These are phyloP conservation scores for Phalacrocorax pelagicus DNA, from an alignment of 2,113 vertebrate genomes.

Conservation along the genomic window DNA sequence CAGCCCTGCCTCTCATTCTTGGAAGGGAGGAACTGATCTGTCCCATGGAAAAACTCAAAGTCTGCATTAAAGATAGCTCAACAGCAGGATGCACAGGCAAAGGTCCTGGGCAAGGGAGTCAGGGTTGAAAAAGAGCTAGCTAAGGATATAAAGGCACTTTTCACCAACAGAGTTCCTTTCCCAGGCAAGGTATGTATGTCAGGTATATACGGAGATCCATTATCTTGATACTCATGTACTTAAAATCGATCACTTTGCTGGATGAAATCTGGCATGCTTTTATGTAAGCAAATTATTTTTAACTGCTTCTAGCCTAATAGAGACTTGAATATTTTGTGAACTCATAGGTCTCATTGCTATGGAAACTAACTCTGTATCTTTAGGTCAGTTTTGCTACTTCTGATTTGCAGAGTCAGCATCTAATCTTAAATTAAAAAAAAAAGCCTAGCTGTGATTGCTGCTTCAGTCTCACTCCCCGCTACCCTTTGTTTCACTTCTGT, in stretches of 20 bases:
- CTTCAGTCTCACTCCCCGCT: background rate
- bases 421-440: background rate
- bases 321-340: constrained; percentile 22
- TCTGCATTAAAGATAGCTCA: background rate
- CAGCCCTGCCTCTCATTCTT: fast-evolving
- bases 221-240: background rate
- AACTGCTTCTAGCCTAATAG: constrained; percentile 28
- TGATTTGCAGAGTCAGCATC: background rate
- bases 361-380: constrained; percentile 48
- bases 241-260: background rate
- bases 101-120: background rate
- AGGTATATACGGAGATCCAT: background rate
- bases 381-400: constrained; percentile 27
- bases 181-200: background rate
- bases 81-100: background rate
- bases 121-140: background rate
- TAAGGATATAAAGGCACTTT: background rate
- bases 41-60: background rate
- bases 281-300: constrained; percentile 50
- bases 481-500: background rate
- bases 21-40: fast-evolving
- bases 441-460: background rate
- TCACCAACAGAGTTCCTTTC: background rate
- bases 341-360: constrained; percentile 43
- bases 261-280: background rate